phyloP scores from a whole-genome alignment of 1,140 invertebrate species.

The Aphelinus atriplicis region DNA sequence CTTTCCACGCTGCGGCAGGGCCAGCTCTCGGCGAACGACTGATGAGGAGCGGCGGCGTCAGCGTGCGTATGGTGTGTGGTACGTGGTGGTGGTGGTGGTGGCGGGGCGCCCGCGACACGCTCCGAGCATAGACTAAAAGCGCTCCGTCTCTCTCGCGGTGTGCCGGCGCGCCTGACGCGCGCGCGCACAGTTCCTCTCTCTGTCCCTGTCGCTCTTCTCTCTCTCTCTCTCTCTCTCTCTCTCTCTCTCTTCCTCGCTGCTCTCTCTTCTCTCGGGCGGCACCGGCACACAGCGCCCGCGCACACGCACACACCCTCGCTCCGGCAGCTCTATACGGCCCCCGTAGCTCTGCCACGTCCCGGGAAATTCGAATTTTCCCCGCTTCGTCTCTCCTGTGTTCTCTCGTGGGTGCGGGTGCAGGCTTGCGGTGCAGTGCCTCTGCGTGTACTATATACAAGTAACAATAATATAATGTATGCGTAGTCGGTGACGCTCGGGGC shows the following conservation, averaged over 20 bases:
- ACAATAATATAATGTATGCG: too few species aligned
- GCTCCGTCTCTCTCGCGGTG: constrained; percentile 40
- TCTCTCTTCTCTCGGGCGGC: neutral
- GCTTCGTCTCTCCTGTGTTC: too few species aligned
- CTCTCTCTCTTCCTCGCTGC: constrained; percentile 21
- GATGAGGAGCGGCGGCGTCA: too few species aligned
- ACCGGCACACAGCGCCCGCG: neutral
- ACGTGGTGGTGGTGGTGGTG: neutral
- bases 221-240: constrained; percentile 26
- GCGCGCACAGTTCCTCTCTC: neutral
- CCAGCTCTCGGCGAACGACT: neutral
- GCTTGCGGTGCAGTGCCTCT: too few species aligned
- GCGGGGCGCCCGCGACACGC: constrained; percentile 46
- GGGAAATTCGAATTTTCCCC: too few species aligned
- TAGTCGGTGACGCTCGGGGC: too few species aligned
- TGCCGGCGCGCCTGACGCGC: too few species aligned
- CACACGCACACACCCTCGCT: constrained; percentile 8
- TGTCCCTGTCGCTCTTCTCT: constrained; percentile 11
- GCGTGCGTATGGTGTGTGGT: neutral
- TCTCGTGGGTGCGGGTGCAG: too few species aligned
- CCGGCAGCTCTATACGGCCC: neutral
- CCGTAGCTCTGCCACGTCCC: constrained; percentile 12
- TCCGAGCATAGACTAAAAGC: constrained; percentile 57
- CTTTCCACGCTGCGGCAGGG: neutral
- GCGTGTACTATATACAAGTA: too few species aligned